phyloP scores from a whole-genome alignment of 2,888 invertebrate species.

The Pheosia tremula region DNA sequence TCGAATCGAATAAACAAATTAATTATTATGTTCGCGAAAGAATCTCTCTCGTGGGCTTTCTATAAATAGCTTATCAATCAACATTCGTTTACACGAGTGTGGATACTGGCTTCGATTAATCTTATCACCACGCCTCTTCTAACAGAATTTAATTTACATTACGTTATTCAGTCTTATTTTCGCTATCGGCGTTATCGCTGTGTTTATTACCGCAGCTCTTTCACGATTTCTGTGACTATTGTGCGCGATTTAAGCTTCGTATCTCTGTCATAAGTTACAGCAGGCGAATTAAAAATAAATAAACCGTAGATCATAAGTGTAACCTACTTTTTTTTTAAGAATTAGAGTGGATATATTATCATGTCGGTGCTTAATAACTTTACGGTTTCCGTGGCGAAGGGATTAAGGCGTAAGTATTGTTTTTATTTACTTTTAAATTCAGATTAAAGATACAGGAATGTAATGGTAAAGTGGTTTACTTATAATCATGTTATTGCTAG shows the following conservation, averaged over 20 bases:
- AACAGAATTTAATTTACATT: slow-evolving; percentile 22
- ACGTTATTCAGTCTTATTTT: slow-evolving; percentile 23
- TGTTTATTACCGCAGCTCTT: slow-evolving; percentile 17
- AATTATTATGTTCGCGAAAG: slow-evolving; percentile 2
- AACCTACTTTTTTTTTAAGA: slow-evolving; percentile 28
- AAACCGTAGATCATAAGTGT: slow-evolving; percentile 25
- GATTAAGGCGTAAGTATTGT: slow-evolving; percentile 69
- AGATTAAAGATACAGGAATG: too few relatives aligned
- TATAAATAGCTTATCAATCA: slow-evolving; percentile 48
- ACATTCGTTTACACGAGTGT: slow-evolving; percentile 39
- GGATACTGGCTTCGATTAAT: slow-evolving; percentile 39
- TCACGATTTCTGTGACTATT: slow-evolving; percentile 14
- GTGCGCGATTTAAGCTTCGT: slow-evolving; percentile 26
- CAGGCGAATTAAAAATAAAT: slow-evolving; percentile 14
- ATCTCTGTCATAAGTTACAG: slow-evolving; percentile 15
- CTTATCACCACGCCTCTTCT: slow-evolving; percentile 61
- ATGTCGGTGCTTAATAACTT: slow-evolving; percentile 79
- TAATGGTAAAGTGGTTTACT: too few relatives aligned
- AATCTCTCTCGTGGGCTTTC: slow-evolving; percentile 2
- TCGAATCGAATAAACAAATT: too few relatives aligned
- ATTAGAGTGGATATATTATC: slow-evolving; percentile 22
- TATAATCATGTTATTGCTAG: too few relatives aligned
- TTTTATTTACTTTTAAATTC: slow-evolving; percentile 3
- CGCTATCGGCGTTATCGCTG: slow-evolving; percentile 18
- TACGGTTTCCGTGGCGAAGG: slow-evolving; percentile 69